phyloP scores from a whole-genome alignment of 2,797 vertebrate species.

The Chanos chanos region DNA sequence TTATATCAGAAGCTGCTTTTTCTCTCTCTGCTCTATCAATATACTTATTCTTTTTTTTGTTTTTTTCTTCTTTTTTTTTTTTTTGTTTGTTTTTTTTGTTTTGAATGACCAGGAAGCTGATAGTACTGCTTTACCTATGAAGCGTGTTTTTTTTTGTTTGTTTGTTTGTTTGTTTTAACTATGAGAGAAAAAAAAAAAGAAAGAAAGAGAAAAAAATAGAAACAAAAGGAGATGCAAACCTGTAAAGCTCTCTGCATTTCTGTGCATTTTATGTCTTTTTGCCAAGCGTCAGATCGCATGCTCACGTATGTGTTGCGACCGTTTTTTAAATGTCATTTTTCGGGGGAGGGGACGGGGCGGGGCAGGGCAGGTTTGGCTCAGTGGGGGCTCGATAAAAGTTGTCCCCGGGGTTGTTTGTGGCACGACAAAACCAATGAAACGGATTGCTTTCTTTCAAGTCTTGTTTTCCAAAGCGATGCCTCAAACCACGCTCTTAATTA shows the following conservation, averaged over 20 bases:
- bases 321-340: conserved; percentile 70
- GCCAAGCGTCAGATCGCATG: conserved; percentile 79
- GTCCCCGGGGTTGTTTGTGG: conserved; percentile 62
- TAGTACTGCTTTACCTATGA: conserved; percentile 62
- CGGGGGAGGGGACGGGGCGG: no score
- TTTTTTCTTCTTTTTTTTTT: conserved; percentile 49
- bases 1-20: conserved; percentile 98
- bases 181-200: conserved; percentile 47
- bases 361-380: no score
- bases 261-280: conserved; percentile 70
- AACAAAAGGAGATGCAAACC: conserved; percentile 63
- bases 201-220: conserved; percentile 39
- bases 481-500: conserved; percentile 75
- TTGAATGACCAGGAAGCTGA: conserved; percentile 66
- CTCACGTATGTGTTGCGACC: conserved; percentile 74
- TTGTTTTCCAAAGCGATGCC: conserved; percentile 72
- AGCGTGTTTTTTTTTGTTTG: conserved; percentile 50
- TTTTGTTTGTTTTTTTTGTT: conserved; percentile 56
- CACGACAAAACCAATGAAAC: conserved; percentile 62
- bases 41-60: conserved; percentile 68
- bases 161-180: conserved; percentile 57
- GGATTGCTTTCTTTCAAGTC: conserved; percentile 60
- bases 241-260: conserved; percentile 70
- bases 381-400: conserved; percentile 63
- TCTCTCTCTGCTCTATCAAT: conserved; percentile 75